Evolutionary conservation across 1,140 invertebrate genomes (phyloP).

Genomic region (Zaprionus camerounensis): DNA sequence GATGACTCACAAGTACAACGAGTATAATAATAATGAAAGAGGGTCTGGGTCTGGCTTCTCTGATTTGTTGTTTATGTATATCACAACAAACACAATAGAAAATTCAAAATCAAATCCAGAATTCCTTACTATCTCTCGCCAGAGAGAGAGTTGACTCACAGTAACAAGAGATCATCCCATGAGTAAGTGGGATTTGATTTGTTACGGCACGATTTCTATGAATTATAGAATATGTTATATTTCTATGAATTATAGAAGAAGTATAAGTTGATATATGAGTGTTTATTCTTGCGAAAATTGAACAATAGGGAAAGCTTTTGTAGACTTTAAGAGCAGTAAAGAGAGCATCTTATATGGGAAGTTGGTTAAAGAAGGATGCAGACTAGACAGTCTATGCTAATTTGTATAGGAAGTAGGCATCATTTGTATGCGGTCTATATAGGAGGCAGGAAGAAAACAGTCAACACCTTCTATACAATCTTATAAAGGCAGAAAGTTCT

Average conservation of each 20-base stretch:
- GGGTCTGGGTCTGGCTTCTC: constrained; percentile 2
- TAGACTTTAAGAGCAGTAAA: background rate
- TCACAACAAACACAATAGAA: constrained; percentile 14
- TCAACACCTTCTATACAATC: no score
- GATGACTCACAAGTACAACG: constrained; percentile 24
- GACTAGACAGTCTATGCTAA: no score
- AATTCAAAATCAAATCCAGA: background rate
- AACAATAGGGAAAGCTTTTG: background rate
- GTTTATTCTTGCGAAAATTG: background rate
- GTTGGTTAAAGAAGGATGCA: background rate
- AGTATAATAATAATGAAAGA: constrained; percentile 6
- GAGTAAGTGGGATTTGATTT: constrained; percentile 3
- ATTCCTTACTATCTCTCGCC: background rate
- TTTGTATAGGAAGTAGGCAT: no score
- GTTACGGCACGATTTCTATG: background rate
- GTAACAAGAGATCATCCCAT: background rate
- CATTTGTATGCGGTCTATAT: no score
- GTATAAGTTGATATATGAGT: background rate
- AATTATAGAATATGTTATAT: background rate
- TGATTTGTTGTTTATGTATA: constrained; percentile 23
- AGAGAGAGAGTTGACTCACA: constrained; percentile 5
- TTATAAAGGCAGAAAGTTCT: no score
- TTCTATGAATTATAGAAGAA: background rate
- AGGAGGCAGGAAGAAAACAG: no score
- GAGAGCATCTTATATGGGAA: background rate